These are phyloP conservation scores for Coenonympha arcania DNA, from an alignment of 2,888 invertebrate genomes.

Conservation along the genomic window DNA sequence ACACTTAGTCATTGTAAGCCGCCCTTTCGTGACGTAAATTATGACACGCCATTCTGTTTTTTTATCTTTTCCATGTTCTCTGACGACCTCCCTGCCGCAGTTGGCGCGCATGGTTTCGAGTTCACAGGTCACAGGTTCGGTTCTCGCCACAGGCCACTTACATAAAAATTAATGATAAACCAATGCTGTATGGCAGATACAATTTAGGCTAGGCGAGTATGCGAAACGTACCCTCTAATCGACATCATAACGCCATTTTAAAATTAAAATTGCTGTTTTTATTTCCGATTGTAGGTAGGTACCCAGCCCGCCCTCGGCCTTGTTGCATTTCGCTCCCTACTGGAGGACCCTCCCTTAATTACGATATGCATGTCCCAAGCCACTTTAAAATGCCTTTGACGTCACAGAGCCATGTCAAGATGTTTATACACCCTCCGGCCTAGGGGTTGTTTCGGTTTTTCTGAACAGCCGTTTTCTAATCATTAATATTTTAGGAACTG, in stretches of 20 bases:
- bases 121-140: too few relatives aligned
- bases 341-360: slow-evolving; percentile 14
- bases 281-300: not conserved
- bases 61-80: too few relatives aligned
- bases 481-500: too few relatives aligned
- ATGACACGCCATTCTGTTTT: slow-evolving; percentile 18
- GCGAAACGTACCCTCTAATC: too few relatives aligned
- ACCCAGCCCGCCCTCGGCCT: slow-evolving; percentile 3
- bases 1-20: slow-evolving; percentile 35
- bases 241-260: not conserved
- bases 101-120: too few relatives aligned
- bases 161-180: too few relatives aligned
- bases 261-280: not conserved
- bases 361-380: slow-evolving; percentile 11
- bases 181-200: too few relatives aligned
- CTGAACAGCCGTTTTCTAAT: not conserved
- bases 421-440: slow-evolving; percentile 3
- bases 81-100: too few relatives aligned
- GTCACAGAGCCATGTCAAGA: slow-evolving; percentile 9
- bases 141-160: too few relatives aligned
- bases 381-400: slow-evolving; percentile 10
- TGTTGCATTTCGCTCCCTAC: slow-evolving; percentile 13
- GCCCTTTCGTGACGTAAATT: slow-evolving; percentile 29
- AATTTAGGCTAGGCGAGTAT: too few relatives aligned
- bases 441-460: not conserved